Base-by-base conservation (phyloP, 35 echinoderm and acorn worm genomes). In the Heliocidaris tuberculata region DNA sequence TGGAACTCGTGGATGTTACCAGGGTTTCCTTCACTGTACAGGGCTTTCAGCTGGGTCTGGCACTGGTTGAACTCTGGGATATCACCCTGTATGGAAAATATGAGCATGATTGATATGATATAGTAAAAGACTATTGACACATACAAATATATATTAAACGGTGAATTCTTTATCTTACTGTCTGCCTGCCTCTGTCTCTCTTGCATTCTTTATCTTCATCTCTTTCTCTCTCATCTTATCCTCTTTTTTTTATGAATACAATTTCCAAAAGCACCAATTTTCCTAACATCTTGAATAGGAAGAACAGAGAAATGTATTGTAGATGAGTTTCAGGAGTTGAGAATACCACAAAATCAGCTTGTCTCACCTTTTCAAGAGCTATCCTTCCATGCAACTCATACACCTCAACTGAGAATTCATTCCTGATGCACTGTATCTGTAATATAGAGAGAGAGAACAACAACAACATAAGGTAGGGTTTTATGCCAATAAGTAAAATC, bases 311-410 rank as follows among this genome's bases (percentile, higher is more conserved):
- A 9, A 56, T 12, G 11, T 3, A 42, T 42, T 42, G 1, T 42
- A 42, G 35, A 1, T 1, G 35, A 42, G 0, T 42, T 13, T 12
- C 52, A 11, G 6, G 52, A 56, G 52, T 10, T 56, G 15, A 15
- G 2, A 9, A 10, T 56, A 56, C 10, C 52, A 11, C 52, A 0
- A 2, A 10, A 56, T 56, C 52, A 13, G 15, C 10, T n/a, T 78
- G 21, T 35, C 95, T 96, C 48, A 97, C 98, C 97, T 99, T 99
- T 71, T 99, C 98, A 47, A 99, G 88, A 19, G 98, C 98, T 92
- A 99, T 99, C 87, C 98, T 97, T 95, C 96, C 98, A 89, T 99
- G 98, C 0, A 95, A 97, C 65, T 99, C 98, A 92, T 99, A 99
- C 4, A 99, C 98, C 90, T 97, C 97, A 42, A 99, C 97, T 47